Evolutionary conservation across 92 coral and sea anemone genomes (phyloP).

Genomic region (Phenganax subtilis): DNA sequence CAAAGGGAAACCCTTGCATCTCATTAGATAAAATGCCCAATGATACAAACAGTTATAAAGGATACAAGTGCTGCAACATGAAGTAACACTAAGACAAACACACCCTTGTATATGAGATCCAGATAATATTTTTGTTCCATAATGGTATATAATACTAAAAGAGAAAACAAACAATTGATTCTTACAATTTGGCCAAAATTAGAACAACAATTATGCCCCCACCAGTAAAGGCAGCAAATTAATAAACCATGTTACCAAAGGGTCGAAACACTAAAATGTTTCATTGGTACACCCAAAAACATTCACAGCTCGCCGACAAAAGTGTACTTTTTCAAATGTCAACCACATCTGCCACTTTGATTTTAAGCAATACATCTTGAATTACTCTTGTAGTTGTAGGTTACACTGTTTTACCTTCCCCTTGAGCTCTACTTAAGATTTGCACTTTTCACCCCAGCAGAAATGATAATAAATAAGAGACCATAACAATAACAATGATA

Average conservation of each 20-base stretch:
- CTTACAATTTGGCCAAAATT: neutral
- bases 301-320: neutral
- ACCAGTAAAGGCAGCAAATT: neutral
- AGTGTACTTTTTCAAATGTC: neutral
- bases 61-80: constrained; percentile 99
- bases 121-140: constrained; percentile 63
- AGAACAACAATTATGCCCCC: constrained; percentile 17
- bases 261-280: no score
- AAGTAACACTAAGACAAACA: constrained; percentile 68
- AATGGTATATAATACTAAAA: constrained; percentile 18
- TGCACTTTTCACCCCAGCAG: no score
- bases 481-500: no score
- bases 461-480: no score
- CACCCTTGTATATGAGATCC: constrained; percentile 70
- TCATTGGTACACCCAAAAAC: neutral
- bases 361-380: neutral
- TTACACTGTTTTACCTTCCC: no score
- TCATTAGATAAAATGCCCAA: neutral
- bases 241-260: no score
- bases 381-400: no score
- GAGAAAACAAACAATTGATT: neutral
- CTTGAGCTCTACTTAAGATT: no score
- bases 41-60: constrained; percentile 29
- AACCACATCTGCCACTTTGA: neutral
- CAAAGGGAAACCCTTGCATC: neutral